Evolutionary conservation across 2,113 vertebrate species (phyloP), one percentile per base, ranked within the genome.

Genomic region (Elgaria multicarinata): DNA sequence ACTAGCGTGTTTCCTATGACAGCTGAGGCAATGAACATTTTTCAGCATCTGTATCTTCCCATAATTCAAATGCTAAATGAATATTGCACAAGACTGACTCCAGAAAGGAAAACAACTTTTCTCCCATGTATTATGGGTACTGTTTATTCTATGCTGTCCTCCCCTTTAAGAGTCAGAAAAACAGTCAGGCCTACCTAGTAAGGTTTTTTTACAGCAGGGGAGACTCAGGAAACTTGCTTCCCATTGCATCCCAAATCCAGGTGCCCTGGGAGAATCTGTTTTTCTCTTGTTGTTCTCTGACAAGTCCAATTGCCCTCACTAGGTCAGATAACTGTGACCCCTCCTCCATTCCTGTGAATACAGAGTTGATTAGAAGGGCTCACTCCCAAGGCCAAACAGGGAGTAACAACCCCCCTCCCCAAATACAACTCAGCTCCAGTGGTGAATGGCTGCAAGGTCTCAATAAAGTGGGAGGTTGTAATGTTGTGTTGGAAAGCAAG

Each of bases 1-100:
- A 87, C 2, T 79, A 91, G 36, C 78, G 53, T 64, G 20, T 88
- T 89, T 90, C 89, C 89, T 87, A 44, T 82, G 76, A 71, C 72
- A 90, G 81, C 85, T 93, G 78, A 86, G 77, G 69, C 69, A 90
- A 55, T 28, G 53, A 93, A 92, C 86, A 89, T 82, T 36, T 64
- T 55, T 85, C 62, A 44, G 14, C 79, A 3, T 85, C 90, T 50
- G 8, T 58, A 50, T 64, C 72, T 83, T 88, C 74, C 24, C 33
- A 8, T 83, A 91, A 91, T 81, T 92, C 79, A 93, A 93, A 92
- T 88, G 24, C 24, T 66, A 89, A 83, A 22, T 50, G 18, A 69
- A 93, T 90, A 58, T 88, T 87, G 78, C 20, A 89, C 39, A 88
- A 92, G 83, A 53, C 83, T 33, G 28, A 5, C 31, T 79, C 50